phyloP scores from a whole-genome alignment of 2,888 invertebrate species.

The Drosophila pseudotakahashii region DNA sequence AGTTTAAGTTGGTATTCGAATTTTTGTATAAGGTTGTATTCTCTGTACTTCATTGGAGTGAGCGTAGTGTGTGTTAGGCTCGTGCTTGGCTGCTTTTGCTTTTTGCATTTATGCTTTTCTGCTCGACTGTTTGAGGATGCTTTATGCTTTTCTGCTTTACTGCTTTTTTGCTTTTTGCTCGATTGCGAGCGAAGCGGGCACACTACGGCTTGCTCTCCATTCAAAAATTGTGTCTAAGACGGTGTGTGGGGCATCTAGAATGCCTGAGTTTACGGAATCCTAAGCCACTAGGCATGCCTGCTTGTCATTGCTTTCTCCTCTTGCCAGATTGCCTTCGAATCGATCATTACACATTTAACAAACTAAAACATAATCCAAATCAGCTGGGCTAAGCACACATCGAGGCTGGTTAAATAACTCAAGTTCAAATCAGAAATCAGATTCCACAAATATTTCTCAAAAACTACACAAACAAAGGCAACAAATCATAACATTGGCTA shows the following conservation, averaged over 20 bases:
- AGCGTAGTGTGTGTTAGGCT: conserved; percentile 28
- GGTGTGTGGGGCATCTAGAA: conserved; percentile 32
- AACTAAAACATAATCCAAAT: conserved; percentile 55
- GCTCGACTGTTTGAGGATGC: conserved; percentile 31
- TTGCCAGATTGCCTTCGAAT: conserved; percentile 17
- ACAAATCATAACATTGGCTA: conserved; percentile 38
- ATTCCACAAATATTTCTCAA: conserved; percentile 31
- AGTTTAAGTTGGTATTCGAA: conserved; percentile 54
- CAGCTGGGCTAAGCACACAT: conserved; percentile 69
- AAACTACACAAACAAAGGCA: conserved; percentile 28
- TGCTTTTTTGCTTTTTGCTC: conserved; percentile 29
- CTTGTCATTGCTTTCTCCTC: conserved; percentile 22
- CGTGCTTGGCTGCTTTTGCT: conserved; percentile 46
- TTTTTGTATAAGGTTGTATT: conserved; percentile 43
- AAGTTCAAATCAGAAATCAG: conserved; percentile 29
- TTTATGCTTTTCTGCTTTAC: conserved; percentile 13
- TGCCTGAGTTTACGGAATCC: conserved; percentile 16
- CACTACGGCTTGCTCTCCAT: conserved; percentile 46
- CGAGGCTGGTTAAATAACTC: conserved; percentile 39
- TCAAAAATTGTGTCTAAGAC: conserved; percentile 24
- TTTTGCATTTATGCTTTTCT: conserved; percentile 9
- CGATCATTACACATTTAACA: conserved; percentile 18
- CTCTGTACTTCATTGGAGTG: conserved; percentile 31
- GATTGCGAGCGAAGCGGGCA: conserved; percentile 45
- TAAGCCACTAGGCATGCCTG: conserved; percentile 31